A percentile compares a stretch with the other conserved stretches of the same genome.
Evolutionary conservation across 2,797 vertebrate genomes (phyloP).

Genomic region (Luscinia megarhynchos): DNA sequence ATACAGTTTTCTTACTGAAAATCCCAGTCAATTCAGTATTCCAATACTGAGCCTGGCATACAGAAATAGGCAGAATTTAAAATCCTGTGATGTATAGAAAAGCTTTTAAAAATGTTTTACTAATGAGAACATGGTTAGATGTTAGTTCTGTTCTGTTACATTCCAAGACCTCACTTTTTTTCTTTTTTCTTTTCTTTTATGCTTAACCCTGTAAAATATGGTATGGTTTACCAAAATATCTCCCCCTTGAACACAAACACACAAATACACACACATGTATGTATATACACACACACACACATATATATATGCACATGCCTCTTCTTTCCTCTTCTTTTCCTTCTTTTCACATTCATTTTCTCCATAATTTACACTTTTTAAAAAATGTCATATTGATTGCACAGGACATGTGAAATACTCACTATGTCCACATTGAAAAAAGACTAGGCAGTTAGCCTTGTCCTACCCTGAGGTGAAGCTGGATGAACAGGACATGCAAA

Average conservation of each 20-base stretch:
- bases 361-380: background rate
- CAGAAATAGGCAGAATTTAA: background rate
- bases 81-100: background rate
- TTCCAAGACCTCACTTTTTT: background rate
- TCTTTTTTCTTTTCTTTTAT: background rate
- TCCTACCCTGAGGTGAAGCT: background rate
- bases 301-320: fast-evolving
- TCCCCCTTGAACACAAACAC: background rate
- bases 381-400: background rate
- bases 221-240: background rate
- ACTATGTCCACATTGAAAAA: background rate
- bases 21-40: background rate
- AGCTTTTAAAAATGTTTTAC: background rate
- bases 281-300: background rate
- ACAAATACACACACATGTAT: background rate
- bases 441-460: background rate
- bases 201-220: background rate
- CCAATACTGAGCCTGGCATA: background rate
- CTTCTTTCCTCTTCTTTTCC: background rate
- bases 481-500: background rate
- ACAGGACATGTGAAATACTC: background rate
- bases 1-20: background rate
- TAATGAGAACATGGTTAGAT: background rate
- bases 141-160: background rate
- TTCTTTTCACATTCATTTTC: background rate